Percentiles rank a stretch among this genome's conserved stretches.
Evolutionary conservation across 92 coral and sea anemone species (phyloP).

Genomic region (Ricordea florida): DNA sequence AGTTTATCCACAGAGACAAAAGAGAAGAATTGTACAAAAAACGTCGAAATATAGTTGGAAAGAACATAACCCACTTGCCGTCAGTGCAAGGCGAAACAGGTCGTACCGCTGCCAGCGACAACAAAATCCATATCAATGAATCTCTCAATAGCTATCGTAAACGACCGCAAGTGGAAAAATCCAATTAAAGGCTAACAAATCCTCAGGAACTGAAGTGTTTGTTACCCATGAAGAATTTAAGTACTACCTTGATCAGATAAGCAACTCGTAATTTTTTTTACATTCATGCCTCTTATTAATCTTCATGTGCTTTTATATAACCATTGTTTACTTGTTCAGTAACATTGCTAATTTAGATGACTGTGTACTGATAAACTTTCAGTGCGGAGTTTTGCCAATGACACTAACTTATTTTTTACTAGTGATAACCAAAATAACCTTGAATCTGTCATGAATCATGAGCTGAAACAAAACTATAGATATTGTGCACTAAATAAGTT

Average conservation of each 20-base stretch:
- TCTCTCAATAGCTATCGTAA: neutral
- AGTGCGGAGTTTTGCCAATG: too few relatives aligned
- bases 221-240: too few relatives aligned
- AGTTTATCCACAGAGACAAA: constrained; percentile 2
- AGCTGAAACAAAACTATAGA: too few relatives aligned
- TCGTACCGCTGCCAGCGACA: too few relatives aligned
- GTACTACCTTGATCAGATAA: neutral
- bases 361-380: too few relatives aligned
- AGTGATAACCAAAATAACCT: too few relatives aligned
- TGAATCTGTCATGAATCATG: too few relatives aligned
- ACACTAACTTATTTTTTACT: too few relatives aligned
- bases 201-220: neutral
- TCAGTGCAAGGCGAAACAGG: neutral
- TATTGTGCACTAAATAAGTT: too few relatives aligned
- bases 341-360: too few relatives aligned
- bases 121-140: neutral
- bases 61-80: neutral
- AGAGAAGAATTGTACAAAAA: constrained; percentile 12
- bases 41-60: too few relatives aligned
- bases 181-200: neutral
- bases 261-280: neutral
- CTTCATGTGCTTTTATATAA: neutral
- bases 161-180: neutral
- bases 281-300: neutral
- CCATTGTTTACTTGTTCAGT: too few relatives aligned